A percentile compares a stretch with the other conserved stretches of the same genome.
Conservation (phyloP, 2,113 vertebrate species). For the Prunella himalayana region DNA sequence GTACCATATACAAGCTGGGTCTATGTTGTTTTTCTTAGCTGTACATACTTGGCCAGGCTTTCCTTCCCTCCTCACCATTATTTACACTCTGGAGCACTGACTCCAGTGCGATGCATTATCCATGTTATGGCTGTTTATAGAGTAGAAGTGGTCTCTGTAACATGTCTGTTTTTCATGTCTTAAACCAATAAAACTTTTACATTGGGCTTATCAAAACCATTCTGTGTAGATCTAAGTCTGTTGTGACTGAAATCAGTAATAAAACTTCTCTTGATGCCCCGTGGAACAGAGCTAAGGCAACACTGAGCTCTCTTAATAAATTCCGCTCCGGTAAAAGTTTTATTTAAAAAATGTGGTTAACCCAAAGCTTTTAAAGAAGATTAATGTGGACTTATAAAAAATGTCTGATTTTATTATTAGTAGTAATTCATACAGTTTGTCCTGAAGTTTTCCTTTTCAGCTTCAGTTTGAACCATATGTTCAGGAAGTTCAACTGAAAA, state of each 20-base stretch:
- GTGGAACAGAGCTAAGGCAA: constrained; percentile 19
- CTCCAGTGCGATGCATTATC: neutral
- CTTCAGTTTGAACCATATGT: constrained; percentile 67
- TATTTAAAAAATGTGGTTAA: constrained; percentile 60
- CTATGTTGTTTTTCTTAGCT: neutral
- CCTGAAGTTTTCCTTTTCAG: constrained; percentile 65
- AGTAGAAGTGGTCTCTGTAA: neutral
- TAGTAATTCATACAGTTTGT: constrained; percentile 67
- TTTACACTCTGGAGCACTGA: neutral
- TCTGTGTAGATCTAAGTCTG: constrained; percentile 22
- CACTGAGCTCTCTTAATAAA: constrained; percentile 51
- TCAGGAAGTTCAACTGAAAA: constrained; percentile 71
- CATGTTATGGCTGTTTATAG: neutral
- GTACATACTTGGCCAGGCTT: neutral
- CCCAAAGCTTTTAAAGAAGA: constrained; percentile 49
- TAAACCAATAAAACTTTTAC: constrained; percentile 59
- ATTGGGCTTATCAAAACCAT: constrained; percentile 49
- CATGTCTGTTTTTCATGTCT: constrained; percentile 34
- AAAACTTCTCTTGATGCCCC: constrained; percentile 27
- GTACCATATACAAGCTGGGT: neutral
- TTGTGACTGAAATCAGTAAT: constrained; percentile 36
- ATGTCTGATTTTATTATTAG: constrained; percentile 62
- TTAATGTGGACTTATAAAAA: constrained; percentile 65
- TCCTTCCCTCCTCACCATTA: neutral
- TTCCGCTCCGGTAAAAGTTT: constrained; percentile 46